Percentiles rank a stretch among this genome's conserved stretches.
Evolutionary conservation across 2,797 vertebrate species (phyloP).

Genomic region (Gadopsis marmoratus): DNA sequence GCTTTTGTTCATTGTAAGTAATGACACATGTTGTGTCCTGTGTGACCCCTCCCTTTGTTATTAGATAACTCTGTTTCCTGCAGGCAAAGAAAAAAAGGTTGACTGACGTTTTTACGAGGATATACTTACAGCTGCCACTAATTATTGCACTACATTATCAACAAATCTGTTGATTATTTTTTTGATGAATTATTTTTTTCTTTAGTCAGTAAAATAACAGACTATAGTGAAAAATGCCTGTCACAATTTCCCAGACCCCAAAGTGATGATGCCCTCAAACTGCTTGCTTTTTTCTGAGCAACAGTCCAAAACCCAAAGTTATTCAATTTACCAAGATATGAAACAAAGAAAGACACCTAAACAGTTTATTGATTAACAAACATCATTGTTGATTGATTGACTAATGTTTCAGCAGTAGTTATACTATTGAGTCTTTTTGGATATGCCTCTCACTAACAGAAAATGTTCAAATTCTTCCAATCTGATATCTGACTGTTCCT

Average conservation of each 20-base stretch:
- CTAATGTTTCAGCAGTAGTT: not conserved
- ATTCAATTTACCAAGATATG: not conserved
- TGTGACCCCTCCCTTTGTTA: slow-evolving; percentile 48
- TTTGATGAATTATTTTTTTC: not conserved
- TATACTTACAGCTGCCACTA: not conserved
- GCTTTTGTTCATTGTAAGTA: slow-evolving; percentile 37
- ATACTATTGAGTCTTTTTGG: not conserved
- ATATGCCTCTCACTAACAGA: not conserved
- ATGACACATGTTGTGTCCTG: slow-evolving; percentile 33
- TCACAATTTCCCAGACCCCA: not conserved
- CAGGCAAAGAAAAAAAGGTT: not conserved
- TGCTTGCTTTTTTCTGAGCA: not conserved
- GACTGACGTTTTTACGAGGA: not conserved
- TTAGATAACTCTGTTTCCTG: slow-evolving; percentile 47
- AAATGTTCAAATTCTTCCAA: not conserved
- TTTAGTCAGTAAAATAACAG: not conserved
- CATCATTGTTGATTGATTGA: not conserved
- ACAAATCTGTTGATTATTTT: not conserved
- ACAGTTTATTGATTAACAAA: not conserved
- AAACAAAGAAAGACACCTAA: not conserved
- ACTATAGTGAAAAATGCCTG: not conserved
- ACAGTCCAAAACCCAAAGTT: not conserved
- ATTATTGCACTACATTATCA: not conserved
- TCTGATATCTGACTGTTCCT: not conserved
- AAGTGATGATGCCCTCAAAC: not conserved